A percentile compares a stretch with the other conserved stretches of the same genome.
Evolutionary conservation across 2,113 vertebrate species (phyloP).

Genomic region (Eulacestoma nigropectus): DNA sequence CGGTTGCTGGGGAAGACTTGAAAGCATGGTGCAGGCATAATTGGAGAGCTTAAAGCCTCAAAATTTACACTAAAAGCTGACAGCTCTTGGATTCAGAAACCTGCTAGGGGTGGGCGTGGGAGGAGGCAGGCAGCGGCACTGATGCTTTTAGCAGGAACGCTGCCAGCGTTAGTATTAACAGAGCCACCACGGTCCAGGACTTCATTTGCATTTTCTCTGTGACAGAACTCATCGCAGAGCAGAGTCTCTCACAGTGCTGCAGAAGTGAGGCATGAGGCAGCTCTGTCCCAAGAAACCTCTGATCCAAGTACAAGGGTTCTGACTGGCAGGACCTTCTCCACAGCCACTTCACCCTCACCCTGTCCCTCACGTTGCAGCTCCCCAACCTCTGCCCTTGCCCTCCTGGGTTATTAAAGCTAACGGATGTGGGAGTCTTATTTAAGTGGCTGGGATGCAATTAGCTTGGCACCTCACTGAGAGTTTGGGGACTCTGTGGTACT

Average conservation of each 20-base stretch:
- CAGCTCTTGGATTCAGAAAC: background rate
- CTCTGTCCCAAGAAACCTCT: background rate
- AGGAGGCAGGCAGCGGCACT: background rate
- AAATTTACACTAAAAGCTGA: background rate
- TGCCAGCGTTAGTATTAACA: background rate
- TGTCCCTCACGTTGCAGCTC: background rate
- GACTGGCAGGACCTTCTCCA: background rate
- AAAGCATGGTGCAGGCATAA: background rate
- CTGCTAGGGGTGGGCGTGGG: background rate
- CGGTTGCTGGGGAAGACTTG: background rate
- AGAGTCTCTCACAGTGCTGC: background rate
- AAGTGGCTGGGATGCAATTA: background rate
- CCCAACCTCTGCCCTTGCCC: background rate
- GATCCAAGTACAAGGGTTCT: background rate
- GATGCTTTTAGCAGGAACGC: background rate
- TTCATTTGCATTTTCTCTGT: background rate
- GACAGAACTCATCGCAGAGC: background rate
- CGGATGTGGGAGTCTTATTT: background rate
- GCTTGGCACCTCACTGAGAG: background rate
- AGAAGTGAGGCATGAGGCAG: background rate
- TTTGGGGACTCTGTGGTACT: background rate
- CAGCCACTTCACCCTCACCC: background rate
- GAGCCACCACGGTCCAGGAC: background rate
- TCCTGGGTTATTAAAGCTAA: background rate
- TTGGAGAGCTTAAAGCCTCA: background rate